Evolutionary conservation across 2,888 invertebrate genomes (phyloP), one percentile per base, ranked within the genome.

Genomic region (Dolomedes plantarius): DNA sequence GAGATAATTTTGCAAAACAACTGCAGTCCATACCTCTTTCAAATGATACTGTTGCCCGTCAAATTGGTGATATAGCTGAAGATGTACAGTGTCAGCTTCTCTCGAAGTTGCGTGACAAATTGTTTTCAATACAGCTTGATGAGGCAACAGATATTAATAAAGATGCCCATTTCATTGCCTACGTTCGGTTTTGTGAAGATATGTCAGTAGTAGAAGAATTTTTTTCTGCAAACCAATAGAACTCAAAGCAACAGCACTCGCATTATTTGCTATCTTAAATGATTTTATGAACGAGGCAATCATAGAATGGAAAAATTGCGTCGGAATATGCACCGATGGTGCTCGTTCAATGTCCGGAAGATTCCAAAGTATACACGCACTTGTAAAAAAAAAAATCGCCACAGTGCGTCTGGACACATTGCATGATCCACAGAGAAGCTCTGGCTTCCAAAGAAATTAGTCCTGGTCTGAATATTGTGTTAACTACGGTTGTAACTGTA

Each of bases 281-380:
- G 50, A 73, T 73, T 76, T 76, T 76, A 76, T 67, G 76, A 76
- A 67, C 46, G 76, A 76, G 46, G 76, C 67, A 67, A 76, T 68
- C 77, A 77, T 68, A 68, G 68, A 77, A 77, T 68, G 77, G 77
- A 56, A 68, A 77, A 77, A 77, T 77, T 77, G 76, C 76, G 76
- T 76, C 76, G 76, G 76, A 76, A 76, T 76, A 76, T 76, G 76
- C 76, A 76, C 76, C 46, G 46, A 76, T 76, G 67, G 76, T 76
- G 41, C 76, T 76, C 76, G 76, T 76, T 76, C 67, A 65, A 65
- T 65, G 75, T 67, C 67, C 41, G 65, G 76, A 76, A 76, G 76
- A 76, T 76, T 76, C 65, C 65, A 75, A 65, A 39, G 75, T 74
- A 62, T 74, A 62, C 74, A 74, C 72, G 72, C 50, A 41, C 72